Base-by-base conservation (phyloP, 2,888 invertebrate species). In the Ptychoptera albimana region DNA sequence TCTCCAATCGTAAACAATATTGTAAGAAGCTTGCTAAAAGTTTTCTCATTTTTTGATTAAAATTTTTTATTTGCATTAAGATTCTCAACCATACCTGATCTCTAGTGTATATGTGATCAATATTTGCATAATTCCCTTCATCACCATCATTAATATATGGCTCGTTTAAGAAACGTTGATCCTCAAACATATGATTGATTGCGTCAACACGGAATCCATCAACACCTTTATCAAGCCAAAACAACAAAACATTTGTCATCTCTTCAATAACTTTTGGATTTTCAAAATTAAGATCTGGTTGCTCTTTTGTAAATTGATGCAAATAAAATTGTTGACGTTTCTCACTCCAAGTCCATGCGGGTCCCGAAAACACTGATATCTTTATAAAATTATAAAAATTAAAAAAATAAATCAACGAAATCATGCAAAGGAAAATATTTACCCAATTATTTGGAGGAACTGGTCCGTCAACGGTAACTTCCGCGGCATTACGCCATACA, bases 221-320 rank as follows among this genome's bases (percentile, higher is more conserved):
- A 0, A 79, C 77, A 0, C 85, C 86, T 46, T 73, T 72, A 42
- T 79, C 73, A 13, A 87, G 58, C 86, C 86, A 88, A 57, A 77
- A 82, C 36, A 64, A 60, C 52, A 86, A 59, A 11, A 63, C 59
- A 51, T 73, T 74, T 63, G 77, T 72, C 63, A 84, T 73, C 56
- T 77, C 75, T 40, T 75, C 64, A 2, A 75, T 67, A 8, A 89
- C 74, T 35, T 70, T 68, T 0, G 77, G 72, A 60, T 81, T 81
- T 38, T 76, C 67, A 49, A 72, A 81, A 61, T 92, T 88, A 1
- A 92, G 67, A 60, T 91, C 89, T 0, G 89, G 87, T 57, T 88
- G 83, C 36, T 74, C 66, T 5, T 55, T 52, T 9, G 74, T 69
- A 44, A 63, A 62, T 52, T 79, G 78, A 52, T 83, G 84, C 5